These are phyloP conservation scores for Micrasema minimum DNA, from an alignment of 1,140 invertebrate species.

Conservation along the genomic window DNA sequence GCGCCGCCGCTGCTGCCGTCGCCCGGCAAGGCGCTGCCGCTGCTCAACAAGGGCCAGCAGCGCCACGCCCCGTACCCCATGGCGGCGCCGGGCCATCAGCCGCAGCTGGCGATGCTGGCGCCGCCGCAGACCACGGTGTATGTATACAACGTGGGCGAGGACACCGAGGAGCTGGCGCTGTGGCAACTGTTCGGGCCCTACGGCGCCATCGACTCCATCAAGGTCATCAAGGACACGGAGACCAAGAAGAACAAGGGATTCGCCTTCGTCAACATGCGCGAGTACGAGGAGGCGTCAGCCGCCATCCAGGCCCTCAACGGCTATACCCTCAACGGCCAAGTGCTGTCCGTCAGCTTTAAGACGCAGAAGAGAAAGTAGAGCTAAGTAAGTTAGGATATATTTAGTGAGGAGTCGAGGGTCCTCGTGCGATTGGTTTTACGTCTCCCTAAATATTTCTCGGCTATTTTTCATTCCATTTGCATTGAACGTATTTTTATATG, in stretches of 20 bases:
- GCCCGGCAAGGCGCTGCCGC: constrained; percentile 64
- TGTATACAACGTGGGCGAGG: constrained; percentile 98
- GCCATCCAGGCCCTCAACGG: constrained; percentile 98
- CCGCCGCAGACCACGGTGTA: constrained; percentile 65
- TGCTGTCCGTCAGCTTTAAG: constrained; percentile 98
- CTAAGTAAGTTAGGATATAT: constrained; percentile 54
- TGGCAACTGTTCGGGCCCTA: constrained; percentile 99
- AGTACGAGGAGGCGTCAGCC: constrained; percentile 97
- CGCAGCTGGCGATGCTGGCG: constrained; percentile 60
- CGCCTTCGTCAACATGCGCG: constrained; percentile 99
- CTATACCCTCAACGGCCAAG: constrained; percentile 95
- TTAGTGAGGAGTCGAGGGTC: constrained; percentile 59
- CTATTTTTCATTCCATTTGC: constrained; percentile 65
- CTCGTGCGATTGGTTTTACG: constrained; percentile 44
- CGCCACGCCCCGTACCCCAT: constrained; percentile 65
- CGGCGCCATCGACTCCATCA: constrained; percentile 98
- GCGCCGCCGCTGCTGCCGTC: constrained; percentile 61
- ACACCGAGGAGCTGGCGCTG: constrained; percentile 97
- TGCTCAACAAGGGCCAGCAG: constrained; percentile 66
- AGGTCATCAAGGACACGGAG: constrained; percentile 96
- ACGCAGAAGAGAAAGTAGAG: constrained; percentile 78
- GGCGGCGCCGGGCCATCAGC: constrained; percentile 60
- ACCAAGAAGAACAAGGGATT: constrained; percentile 99
- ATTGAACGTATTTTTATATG: constrained; percentile 65
- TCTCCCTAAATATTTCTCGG: constrained; percentile 40